Evolutionary conservation across 2,113 vertebrate genomes (phyloP).

Genomic region (Chiloscyllium plagiosum): DNA sequence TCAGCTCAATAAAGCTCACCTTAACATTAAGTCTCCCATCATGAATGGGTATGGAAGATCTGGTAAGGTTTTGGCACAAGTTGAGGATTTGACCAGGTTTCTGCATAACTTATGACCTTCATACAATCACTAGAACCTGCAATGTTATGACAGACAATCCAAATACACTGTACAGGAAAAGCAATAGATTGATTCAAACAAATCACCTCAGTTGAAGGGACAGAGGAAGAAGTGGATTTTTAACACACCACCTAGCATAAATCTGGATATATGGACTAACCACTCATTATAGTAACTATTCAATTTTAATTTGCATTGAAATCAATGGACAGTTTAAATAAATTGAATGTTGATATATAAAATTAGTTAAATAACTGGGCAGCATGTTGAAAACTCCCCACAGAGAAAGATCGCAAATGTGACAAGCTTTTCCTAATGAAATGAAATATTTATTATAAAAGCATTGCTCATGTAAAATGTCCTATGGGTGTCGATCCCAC

Average conservation of each 20-base stretch:
- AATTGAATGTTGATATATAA: not conserved
- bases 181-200: not conserved
- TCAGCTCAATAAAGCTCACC: not conserved
- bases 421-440: not conserved
- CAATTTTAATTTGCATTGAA: not conserved
- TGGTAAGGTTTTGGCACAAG: not conserved
- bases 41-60: not conserved
- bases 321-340: not conserved
- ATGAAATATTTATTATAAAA: not conserved
- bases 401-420: not conserved
- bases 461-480: not conserved
- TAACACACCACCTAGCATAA: not conserved
- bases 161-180: not conserved
- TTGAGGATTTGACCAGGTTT: not conserved
- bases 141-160: not conserved
- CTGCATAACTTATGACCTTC: not conserved
- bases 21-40: not conserved
- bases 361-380: not conserved
- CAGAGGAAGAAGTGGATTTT: not conserved
- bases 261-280: not conserved
- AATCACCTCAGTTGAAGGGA: not conserved
- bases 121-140: not conserved
- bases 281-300: not conserved
- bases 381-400: not conserved
- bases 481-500: not conserved